phyloP scores from a whole-genome alignment of 2,888 invertebrate species.

The Macrosiphum euphorbiae region DNA sequence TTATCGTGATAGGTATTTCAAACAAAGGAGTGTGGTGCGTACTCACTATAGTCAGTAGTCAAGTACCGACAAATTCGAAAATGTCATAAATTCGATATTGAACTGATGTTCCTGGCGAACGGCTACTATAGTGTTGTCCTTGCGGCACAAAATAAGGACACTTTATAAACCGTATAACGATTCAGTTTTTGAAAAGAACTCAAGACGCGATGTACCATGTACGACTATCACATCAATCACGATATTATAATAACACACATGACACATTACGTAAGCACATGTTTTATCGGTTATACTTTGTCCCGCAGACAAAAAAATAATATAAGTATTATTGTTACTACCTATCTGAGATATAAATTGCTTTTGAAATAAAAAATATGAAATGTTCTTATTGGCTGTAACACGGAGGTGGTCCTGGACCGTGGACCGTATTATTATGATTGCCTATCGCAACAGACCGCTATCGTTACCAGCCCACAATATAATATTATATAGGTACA shows the following conservation, averaged over 20 bases:
- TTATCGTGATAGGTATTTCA: neutral
- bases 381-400: neutral
- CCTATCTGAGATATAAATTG: too few relatives aligned
- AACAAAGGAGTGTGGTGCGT: neutral
- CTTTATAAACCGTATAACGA: neutral
- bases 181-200: neutral
- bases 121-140: neutral
- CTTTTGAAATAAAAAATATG: too few relatives aligned
- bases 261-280: too few relatives aligned
- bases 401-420: too few relatives aligned
- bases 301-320: too few relatives aligned
- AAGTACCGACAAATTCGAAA: neutral
- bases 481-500: too few relatives aligned
- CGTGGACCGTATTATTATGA: neutral
- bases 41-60: neutral
- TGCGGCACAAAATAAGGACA: neutral
- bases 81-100: neutral
- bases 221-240: too few relatives aligned
- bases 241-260: too few relatives aligned
- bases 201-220: neutral
- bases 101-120: neutral
- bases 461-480: neutral
- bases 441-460: neutral
- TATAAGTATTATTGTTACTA: too few relatives aligned
- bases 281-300: too few relatives aligned